Conservation (phyloP, 2,797 vertebrate genomes). For the Odontamblyopus lacepedii region DNA sequence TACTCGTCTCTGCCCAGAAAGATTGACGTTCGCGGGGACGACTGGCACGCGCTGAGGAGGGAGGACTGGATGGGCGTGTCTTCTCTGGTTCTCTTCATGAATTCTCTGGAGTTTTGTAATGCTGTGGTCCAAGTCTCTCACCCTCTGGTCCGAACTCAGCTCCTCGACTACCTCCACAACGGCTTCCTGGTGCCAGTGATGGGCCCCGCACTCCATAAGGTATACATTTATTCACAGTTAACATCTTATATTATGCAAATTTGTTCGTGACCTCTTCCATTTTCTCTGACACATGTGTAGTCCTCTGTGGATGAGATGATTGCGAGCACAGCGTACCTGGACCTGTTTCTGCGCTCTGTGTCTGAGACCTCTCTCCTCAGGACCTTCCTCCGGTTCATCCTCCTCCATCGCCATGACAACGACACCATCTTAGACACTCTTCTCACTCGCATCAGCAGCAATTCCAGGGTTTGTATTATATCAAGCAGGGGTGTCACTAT, state of each 20-base stretch:
- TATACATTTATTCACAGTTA: conserved; percentile 27
- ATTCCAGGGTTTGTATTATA: conserved; percentile 84
- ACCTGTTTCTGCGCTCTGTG: conserved; percentile 93
- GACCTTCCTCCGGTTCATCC: conserved; percentile 93
- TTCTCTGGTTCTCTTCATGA: conserved; percentile 94
- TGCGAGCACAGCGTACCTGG: conserved; percentile 95
- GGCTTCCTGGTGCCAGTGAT: conserved; percentile 96
- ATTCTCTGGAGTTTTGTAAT: conserved; percentile 96
- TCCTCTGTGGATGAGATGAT: conserved; percentile 97
- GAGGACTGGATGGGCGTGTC: conserved; percentile 95
- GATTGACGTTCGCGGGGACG: conserved; percentile 92
- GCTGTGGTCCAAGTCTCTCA: conserved; percentile 95
- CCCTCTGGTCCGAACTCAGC: conserved; percentile 89
- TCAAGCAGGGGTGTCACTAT: neutral
- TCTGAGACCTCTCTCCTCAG: conserved; percentile 90
- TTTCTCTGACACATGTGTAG: conserved; percentile 57
- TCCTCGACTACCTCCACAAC: conserved; percentile 95
- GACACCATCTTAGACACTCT: conserved; percentile 94
- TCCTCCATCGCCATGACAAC: conserved; percentile 92
- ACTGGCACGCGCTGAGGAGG: conserved; percentile 92
- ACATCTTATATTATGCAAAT: too few relatives aligned
- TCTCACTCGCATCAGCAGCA: conserved; percentile 92
- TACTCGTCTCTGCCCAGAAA: conserved; percentile 96
- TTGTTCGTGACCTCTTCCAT: too few relatives aligned
- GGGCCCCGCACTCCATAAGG: conserved; percentile 91